A percentile compares a stretch with the other conserved stretches of the same genome.
These are phyloP conservation scores for Polypterus bichir DNA, from an alignment of 2,113 vertebrate species.

Conservation along the genomic window DNA sequence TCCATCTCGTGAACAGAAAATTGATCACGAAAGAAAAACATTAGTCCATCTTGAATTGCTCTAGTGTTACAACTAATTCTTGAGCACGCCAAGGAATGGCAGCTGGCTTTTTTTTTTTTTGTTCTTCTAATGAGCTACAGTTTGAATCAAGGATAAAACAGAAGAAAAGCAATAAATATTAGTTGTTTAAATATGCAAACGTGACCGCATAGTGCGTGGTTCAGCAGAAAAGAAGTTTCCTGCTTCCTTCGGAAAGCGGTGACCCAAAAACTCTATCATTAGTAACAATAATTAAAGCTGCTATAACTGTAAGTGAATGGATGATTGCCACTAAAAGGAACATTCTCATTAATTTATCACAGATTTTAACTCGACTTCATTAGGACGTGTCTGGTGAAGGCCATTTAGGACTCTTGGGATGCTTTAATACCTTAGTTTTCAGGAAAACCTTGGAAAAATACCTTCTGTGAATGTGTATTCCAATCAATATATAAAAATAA, in stretches of 20 bases:
- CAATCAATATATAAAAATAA: no score
- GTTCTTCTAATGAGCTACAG: background rate
- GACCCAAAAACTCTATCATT: slow-evolving; percentile 44
- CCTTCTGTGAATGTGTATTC: no score
- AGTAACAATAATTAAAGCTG: slow-evolving; percentile 52
- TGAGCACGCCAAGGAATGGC: background rate
- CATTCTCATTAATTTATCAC: slow-evolving; percentile 49
- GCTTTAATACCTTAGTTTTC: slow-evolving; percentile 10
- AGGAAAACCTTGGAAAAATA: background rate
- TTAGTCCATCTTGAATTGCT: no score
- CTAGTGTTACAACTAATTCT: no score
- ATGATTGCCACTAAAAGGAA: slow-evolving; percentile 42
- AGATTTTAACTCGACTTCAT: slow-evolving; percentile 48
- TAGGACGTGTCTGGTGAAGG: slow-evolving; percentile 47
- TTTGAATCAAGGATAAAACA: slow-evolving; percentile 7
- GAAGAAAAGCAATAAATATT: slow-evolving; percentile 7
- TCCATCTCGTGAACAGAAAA: no score
- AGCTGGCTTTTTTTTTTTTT: background rate
- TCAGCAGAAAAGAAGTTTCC: slow-evolving; percentile 31
- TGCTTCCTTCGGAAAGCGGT: slow-evolving; percentile 33
- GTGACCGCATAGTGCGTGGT: background rate
- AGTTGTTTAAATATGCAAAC: slow-evolving; percentile 3
- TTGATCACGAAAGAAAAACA: no score
- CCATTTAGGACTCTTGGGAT: slow-evolving; percentile 37
- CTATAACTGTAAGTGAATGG: slow-evolving; percentile 37